phyloP scores from a whole-genome alignment of 2,113 vertebrate genomes.

The Phylloscopus whistleri region DNA sequence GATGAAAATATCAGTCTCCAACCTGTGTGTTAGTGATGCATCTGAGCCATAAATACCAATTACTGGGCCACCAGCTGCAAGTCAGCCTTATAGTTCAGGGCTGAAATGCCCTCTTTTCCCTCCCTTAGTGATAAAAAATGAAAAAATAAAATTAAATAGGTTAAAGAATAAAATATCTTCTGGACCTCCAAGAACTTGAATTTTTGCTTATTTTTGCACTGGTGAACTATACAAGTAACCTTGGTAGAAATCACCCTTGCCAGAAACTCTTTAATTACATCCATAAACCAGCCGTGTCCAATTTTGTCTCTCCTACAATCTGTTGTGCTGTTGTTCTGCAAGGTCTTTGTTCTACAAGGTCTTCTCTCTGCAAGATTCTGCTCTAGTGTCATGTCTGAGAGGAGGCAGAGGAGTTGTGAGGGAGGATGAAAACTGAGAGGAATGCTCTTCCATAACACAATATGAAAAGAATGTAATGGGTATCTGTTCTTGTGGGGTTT shows the following conservation, averaged over 20 bases:
- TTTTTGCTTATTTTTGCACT: not conserved
- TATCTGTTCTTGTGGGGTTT: not conserved
- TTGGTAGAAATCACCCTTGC: not conserved
- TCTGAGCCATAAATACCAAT: slow-evolving; percentile 36
- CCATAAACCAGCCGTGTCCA: not conserved
- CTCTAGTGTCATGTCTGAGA: not conserved
- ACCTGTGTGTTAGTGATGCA: not conserved
- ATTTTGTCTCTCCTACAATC: not conserved
- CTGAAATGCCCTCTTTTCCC: not conserved
- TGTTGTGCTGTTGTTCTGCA: not conserved
- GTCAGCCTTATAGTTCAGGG: not conserved
- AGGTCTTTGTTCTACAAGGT: not conserved
- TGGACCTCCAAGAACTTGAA: not conserved
- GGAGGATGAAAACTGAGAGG: not conserved
- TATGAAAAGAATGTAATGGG: not conserved
- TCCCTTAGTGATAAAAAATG: not conserved
- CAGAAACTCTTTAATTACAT: not conserved
- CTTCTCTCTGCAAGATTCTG: not conserved
- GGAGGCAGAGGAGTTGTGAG: not conserved
- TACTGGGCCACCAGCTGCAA: not conserved
- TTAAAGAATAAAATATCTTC: not conserved
- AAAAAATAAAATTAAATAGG: not conserved
- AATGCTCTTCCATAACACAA: accelerated
- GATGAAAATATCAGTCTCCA: slow-evolving; percentile 7
- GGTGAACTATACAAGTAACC: not conserved